Evolutionary conservation across 2,113 vertebrate genomes (phyloP), one percentile per base, ranked within the genome.

Genomic region (Pelvicachromis taeniatus): DNA sequence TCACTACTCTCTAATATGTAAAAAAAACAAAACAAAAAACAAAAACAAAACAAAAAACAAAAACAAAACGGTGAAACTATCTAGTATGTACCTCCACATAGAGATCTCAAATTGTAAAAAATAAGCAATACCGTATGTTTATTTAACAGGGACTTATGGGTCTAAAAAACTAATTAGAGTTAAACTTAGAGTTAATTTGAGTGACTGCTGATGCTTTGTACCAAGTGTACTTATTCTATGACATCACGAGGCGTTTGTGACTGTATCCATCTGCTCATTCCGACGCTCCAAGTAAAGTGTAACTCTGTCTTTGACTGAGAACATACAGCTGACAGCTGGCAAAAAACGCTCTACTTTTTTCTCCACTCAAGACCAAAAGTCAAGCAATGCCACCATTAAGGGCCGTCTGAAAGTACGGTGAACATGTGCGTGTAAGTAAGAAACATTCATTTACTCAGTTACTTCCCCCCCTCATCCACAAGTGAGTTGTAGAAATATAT

Each of bases 251-350:
- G 54, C 61, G 82, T 83, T 42, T 59, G 83, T 56, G 81, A 33
- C 63, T 81, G 54, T 70, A 83, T 83, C 88, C 88, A 94, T 91
- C 91, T 93, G 90, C 78, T 87, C 68, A 68, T 68, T 83, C 80
- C 84, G 38, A 81, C 21, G 4, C 81, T 78, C 45, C 4, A 54
- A 65, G 12, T n/a, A 29, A 42, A 29, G 81, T 85, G 59, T 85
- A 81, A 73, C 63, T 54, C 40, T 68, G 81, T 55, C 23, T 50
- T 1, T 59, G 52, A 80, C 31, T 55, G n/a, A 84, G 61, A 77
- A 4, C 54, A 50, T 50, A 81, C 83, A 88, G 78, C 78, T 88
- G 84, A 80, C 82, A 89, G 80, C 88, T 89, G 88, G 85, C 73
- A 70, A 65, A 87, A 90, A 29, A 82, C 50, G 12, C 48, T 11